Evolutionary conservation across 2,113 vertebrate species (phyloP).

Genomic region (Gambusia holbrooki): DNA sequence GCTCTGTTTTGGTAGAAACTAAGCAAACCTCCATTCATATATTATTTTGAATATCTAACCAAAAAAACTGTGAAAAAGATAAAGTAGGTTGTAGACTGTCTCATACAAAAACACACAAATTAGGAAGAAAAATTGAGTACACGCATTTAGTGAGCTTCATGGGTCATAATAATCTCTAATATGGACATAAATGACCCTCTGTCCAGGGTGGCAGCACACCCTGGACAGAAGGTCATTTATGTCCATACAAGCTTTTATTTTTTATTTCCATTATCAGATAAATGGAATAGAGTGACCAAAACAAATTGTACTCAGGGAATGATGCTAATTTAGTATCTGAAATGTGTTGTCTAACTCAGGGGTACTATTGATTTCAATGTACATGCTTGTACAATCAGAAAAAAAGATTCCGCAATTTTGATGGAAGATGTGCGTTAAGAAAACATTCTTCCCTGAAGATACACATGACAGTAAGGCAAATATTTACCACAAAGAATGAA

Average conservation of each 20-base stretch:
- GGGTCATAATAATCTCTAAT: neutral
- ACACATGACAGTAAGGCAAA: too few relatives aligned
- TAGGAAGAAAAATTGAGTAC: neutral
- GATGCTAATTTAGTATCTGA: neutral
- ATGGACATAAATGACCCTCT: neutral
- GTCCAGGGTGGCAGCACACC: neutral
- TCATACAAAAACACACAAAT: neutral
- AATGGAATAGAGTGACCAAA: neutral
- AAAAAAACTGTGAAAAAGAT: neutral
- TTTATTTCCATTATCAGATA: neutral
- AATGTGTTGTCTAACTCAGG: neutral
- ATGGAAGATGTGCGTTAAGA: too few relatives aligned
- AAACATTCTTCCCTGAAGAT: too few relatives aligned
- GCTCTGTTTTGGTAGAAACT: constrained; percentile 7
- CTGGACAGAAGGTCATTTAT: too few relatives aligned
- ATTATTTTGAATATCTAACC: neutral
- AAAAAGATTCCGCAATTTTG: too few relatives aligned
- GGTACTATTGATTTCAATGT: neutral
- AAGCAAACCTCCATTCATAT: neutral
- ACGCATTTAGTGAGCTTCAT: neutral
- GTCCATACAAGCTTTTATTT: neutral
- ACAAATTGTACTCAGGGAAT: neutral
- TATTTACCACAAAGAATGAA: too few relatives aligned
- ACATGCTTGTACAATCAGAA: too few relatives aligned
- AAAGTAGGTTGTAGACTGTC: neutral